A percentile compares a stretch with the other conserved stretches of the same genome.
These are phyloP conservation scores for Calypte anna DNA, from an alignment of 2,113 vertebrate species.

Conservation along the genomic window DNA sequence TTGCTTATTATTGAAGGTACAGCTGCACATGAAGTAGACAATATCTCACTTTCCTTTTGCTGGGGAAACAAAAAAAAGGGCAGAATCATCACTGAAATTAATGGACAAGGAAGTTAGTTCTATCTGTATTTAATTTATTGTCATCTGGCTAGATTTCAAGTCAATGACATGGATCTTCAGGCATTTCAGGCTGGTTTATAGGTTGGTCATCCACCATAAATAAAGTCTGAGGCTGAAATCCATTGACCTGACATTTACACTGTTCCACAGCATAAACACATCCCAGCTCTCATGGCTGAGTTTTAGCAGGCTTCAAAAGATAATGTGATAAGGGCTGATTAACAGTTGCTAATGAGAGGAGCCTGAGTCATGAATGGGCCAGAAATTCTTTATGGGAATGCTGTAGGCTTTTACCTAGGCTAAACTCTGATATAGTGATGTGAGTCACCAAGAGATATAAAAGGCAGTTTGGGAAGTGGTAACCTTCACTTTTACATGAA, in stretches of 20 bases:
- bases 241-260: background rate
- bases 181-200: background rate
- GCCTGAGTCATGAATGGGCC: background rate
- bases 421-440: background rate
- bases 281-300: background rate
- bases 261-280: background rate
- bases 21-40: background rate
- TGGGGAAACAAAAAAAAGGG: background rate
- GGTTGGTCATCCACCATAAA: background rate
- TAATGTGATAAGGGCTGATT: background rate
- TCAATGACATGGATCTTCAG: background rate
- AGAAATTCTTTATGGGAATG: background rate
- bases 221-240: background rate
- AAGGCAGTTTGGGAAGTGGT: background rate
- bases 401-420: background rate
- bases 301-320: conserved; percentile 4
- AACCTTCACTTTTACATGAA: background rate
- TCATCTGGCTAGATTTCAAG: background rate
- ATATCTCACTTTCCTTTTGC: background rate
- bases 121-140: background rate
- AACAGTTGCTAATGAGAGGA: background rate
- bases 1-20: background rate
- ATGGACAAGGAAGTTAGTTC: background rate
- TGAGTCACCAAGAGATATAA: background rate
- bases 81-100: background rate